These are phyloP conservation scores for Hipparchia sbordonii DNA, from an alignment of 2,888 invertebrate genomes.

Conservation along the genomic window DNA sequence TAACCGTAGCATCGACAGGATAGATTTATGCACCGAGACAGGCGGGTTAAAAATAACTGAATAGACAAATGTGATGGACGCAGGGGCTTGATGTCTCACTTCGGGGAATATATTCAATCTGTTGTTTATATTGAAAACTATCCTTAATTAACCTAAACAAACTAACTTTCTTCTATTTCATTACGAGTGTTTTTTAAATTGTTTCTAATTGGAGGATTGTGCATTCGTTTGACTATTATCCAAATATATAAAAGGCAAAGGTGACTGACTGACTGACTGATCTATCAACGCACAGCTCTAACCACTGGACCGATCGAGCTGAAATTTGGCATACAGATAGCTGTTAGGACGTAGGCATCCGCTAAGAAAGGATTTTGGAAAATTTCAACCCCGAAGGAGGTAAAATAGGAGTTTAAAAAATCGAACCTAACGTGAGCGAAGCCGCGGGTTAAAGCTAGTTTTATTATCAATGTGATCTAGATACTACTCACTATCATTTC, in stretches of 20 bases:
- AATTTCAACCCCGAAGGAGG: too few species aligned
- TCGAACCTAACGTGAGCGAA: too few species aligned
- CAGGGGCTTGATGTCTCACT: constrained; percentile 9
- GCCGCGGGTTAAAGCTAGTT: neutral
- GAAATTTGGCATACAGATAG: too few species aligned
- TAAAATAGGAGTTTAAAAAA: too few species aligned
- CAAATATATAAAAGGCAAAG: too few species aligned
- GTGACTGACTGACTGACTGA: too few species aligned
- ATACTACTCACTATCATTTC: neutral
- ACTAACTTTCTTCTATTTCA: too few species aligned
- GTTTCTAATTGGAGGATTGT: neutral
- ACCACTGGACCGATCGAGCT: too few species aligned
- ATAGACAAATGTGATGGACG: constrained; percentile 46
- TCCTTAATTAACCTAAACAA: neutral
- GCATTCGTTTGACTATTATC: neutral
- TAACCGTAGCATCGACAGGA: constrained; percentile 66
- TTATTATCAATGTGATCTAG: too few species aligned
- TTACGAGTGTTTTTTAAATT: neutral
- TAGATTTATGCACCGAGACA: constrained; percentile 60
- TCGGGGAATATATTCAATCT: constrained; percentile 4
- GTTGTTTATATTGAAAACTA: neutral
- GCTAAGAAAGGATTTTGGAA: too few species aligned
- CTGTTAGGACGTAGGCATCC: too few species aligned
- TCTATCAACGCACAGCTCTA: too few species aligned
- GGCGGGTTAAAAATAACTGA: constrained; percentile 46